A percentile compares a stretch with the other conserved stretches of the same genome.
Conservation (phyloP, 2,888 invertebrate genomes). For the Alcis repandata region DNA sequence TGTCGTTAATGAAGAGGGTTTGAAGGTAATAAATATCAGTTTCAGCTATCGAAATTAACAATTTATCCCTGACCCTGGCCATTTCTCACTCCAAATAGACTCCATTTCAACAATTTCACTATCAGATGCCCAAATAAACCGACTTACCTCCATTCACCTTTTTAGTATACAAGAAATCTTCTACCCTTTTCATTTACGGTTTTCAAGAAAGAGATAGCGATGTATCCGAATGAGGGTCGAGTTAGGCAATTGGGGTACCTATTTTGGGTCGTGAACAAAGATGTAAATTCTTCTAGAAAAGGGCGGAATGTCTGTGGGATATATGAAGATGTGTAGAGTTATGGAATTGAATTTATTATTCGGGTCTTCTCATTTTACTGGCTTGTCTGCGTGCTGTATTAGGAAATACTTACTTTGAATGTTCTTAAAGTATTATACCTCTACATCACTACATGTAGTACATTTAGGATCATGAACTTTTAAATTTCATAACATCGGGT, state of each 20-base stretch:
- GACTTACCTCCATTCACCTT: constrained; percentile 25
- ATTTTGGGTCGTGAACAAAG: constrained; percentile 31
- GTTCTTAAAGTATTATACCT: too few relatives aligned
- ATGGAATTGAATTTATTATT: constrained; percentile 18
- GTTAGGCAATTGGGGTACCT: constrained; percentile 34
- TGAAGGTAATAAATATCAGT: background rate
- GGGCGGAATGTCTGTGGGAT: constrained; percentile 4
- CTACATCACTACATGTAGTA: too few relatives aligned
- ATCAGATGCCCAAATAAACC: constrained; percentile 20
- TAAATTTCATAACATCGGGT: too few relatives aligned
- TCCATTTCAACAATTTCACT: constrained; percentile 20
- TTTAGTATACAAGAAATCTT: constrained; percentile 21
- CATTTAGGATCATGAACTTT: too few relatives aligned
- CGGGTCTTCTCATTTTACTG: background rate
- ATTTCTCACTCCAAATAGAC: constrained; percentile 15
- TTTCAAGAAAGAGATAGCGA: constrained; percentile 28
- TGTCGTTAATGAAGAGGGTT: background rate
- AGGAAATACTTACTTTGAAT: background rate
- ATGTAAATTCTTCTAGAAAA: constrained; percentile 26
- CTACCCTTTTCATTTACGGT: constrained; percentile 22
- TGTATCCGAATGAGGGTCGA: constrained; percentile 29
- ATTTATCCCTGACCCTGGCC: background rate
- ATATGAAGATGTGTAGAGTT: constrained; percentile 10
- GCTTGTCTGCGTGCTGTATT: background rate
- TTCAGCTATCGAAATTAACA: background rate